Percentiles rank a stretch among this genome's conserved stretches.
Conservation (phyloP, 2,888 invertebrate genomes). For the Drosophila limbata region DNA sequence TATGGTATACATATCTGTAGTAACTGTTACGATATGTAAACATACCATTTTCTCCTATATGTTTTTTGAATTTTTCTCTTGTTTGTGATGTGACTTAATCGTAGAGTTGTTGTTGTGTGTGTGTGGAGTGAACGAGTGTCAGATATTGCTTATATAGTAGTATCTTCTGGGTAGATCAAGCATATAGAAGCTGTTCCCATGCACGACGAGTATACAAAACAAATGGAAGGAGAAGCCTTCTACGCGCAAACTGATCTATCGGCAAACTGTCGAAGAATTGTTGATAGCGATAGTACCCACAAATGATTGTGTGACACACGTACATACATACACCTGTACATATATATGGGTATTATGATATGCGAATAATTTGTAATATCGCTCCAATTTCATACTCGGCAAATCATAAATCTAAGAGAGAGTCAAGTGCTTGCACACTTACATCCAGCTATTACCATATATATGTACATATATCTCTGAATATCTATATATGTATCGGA, state of each 20-base stretch:
- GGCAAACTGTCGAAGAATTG: constrained; percentile 82
- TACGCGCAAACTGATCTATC: constrained; percentile 79
- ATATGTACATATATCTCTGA: constrained; percentile 5
- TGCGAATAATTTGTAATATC: constrained; percentile 32
- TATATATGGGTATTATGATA: constrained; percentile 5
- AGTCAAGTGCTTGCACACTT: constrained; percentile 7
- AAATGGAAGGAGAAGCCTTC: constrained; percentile 67
- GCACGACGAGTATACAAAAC: constrained; percentile 11
- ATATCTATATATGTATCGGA: constrained; percentile 7
- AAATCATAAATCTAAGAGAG: constrained; percentile 36
- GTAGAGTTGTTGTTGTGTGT: neutral
- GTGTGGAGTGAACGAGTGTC: neutral
- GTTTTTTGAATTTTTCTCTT: neutral
- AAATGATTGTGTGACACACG: constrained; percentile 33
- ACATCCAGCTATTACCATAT: neutral
- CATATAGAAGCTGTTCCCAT: constrained; percentile 5
- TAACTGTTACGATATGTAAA: constrained; percentile 30
- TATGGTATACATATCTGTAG: neutral
- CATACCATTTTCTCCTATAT: constrained; percentile 44
- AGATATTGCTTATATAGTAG: neutral
- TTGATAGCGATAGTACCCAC: constrained; percentile 70
- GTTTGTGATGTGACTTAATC: constrained; percentile 1
- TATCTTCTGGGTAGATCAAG: neutral
- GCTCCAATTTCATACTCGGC: constrained; percentile 14
- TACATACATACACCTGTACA: constrained; percentile 1